Conservation (phyloP, 2,888 invertebrate genomes). For the Cosmopolites sordidus region DNA sequence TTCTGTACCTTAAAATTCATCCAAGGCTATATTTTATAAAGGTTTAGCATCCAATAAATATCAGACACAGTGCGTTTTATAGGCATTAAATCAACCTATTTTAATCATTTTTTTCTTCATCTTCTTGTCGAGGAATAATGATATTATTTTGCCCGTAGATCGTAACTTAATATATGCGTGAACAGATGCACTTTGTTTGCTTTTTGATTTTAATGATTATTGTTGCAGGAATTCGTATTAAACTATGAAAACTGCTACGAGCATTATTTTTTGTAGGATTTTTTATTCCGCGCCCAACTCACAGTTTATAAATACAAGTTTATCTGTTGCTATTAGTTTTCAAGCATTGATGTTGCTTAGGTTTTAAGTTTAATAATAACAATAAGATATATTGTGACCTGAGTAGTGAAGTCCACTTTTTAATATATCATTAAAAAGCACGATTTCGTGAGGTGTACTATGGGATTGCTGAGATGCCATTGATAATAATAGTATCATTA, state of each 20-base stretch:
- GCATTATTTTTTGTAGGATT: slow-evolving; percentile 7
- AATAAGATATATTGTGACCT: no score
- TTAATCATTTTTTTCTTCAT: slow-evolving; percentile 7
- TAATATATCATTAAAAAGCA: no score
- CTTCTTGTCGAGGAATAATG: slow-evolving; percentile 9
- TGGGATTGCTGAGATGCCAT: no score
- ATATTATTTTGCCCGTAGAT: slow-evolving; percentile 17
- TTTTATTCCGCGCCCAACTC: no score
- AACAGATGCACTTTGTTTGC: slow-evolving; percentile 14
- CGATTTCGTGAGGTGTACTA: no score
- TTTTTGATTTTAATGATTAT: slow-evolving; percentile 11
- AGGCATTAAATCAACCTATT: slow-evolving; percentile 11
- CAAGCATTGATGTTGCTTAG: no score
- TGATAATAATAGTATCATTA: no score
- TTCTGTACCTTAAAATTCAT: no score
- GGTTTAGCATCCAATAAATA: slow-evolving; percentile 18
- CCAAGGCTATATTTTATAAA: slow-evolving; percentile 8
- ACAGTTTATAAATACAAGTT: no score
- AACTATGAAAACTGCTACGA: slow-evolving; percentile 8
- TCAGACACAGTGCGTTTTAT: slow-evolving; percentile 12
- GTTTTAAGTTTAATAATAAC: no score
- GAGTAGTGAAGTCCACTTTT: no score
- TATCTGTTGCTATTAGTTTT: no score
- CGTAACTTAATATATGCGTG: slow-evolving; percentile 18
- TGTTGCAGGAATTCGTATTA: slow-evolving; percentile 13